Percentiles rank a stretch among this genome's conserved stretches.
Evolutionary conservation across 2,797 vertebrate species (phyloP).

Genomic region (Hippopotamyrus pictus): DNA sequence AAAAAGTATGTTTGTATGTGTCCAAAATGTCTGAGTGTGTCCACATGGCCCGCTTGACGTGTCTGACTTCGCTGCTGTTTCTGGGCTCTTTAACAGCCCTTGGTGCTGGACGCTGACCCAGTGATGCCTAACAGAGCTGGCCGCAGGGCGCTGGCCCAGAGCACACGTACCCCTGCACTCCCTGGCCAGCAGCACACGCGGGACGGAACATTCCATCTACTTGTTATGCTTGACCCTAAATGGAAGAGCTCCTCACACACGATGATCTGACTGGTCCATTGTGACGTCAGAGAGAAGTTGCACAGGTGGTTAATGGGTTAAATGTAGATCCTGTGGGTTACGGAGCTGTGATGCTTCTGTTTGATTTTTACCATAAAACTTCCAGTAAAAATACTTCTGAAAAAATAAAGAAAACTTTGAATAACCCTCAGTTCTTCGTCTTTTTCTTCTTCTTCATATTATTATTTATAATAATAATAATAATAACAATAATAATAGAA

Average conservation of each 20-base stretch:
- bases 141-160: background rate
- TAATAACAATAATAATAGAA: background rate
- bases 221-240: background rate
- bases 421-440: background rate
- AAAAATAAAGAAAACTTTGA: background rate
- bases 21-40: background rate
- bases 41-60: background rate
- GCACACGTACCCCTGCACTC: background rate
- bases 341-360: background rate
- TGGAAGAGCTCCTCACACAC: background rate
- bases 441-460: background rate
- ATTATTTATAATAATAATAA: background rate
- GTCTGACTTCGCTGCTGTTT: background rate
- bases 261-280: background rate
- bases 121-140: background rate
- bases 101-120: background rate
- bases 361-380: background rate
- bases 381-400: background rate
- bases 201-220: background rate
- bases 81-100: background rate
- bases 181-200: background rate
- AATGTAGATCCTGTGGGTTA: background rate
- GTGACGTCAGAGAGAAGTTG: background rate
- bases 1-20: background rate
- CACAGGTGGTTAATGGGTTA: background rate